A percentile compares a stretch with the other conserved stretches of the same genome.
Evolutionary conservation across 2,888 invertebrate species (phyloP).

Genomic region (Tenthredo amoena): DNA sequence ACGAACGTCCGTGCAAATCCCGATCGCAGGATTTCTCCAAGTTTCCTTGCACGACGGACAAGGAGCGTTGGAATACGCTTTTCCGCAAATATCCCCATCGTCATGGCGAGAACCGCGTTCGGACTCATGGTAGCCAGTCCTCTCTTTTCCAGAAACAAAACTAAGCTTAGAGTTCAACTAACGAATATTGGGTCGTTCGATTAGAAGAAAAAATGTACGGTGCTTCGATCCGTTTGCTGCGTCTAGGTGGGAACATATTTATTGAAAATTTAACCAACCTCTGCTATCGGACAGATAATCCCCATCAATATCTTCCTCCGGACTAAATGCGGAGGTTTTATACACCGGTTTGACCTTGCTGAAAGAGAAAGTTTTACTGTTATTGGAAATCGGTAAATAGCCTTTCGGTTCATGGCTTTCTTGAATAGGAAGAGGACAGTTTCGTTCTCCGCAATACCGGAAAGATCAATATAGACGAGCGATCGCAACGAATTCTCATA

Average conservation of each 20-base stretch:
- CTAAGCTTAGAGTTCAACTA: too few relatives aligned
- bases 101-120: constrained; percentile 1
- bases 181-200: too few relatives aligned
- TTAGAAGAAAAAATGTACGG: not conserved
- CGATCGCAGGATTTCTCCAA: not conserved
- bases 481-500: not conserved
- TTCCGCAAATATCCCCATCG: not conserved
- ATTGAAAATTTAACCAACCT: constrained; percentile 8
- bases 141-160: not conserved
- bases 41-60: constrained; percentile 4
- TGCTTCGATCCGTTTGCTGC: not conserved
- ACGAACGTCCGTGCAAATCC: not conserved
- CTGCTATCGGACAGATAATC: not conserved
- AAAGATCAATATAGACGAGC: not conserved
- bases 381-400: not conserved
- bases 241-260: not conserved
- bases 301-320: not conserved
- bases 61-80: not conserved
- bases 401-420: not conserved
- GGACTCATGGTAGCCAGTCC: not conserved
- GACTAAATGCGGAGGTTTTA: not conserved
- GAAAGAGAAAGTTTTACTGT: constrained; percentile 32
- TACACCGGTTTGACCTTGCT: constrained; percentile 31
- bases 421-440: not conserved
- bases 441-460: not conserved